Conservation (phyloP, 2,113 vertebrate species). For the Pelobates fuscus region DNA sequence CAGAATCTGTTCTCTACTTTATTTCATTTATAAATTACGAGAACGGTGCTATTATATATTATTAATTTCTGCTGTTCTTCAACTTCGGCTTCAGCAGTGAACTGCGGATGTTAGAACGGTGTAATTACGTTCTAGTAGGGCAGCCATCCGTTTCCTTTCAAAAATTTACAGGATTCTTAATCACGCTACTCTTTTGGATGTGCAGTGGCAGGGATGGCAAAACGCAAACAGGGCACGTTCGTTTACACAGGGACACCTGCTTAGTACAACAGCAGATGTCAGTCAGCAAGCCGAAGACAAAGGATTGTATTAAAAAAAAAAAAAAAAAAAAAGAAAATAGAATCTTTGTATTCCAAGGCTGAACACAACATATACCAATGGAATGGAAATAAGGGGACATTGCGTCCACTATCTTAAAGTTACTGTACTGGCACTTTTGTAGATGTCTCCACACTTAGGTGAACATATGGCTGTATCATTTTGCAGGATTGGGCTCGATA, state of each 20-base stretch:
- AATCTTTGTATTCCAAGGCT: constrained; percentile 61
- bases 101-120: constrained; percentile 92
- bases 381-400: constrained; percentile 49
- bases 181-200: constrained; percentile 98
- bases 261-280: constrained; percentile 99
- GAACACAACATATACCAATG: constrained; percentile 53
- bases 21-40: constrained; percentile 99
- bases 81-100: constrained; percentile 80
- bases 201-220: constrained; percentile 87
- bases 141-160: constrained; percentile 99
- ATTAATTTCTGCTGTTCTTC: constrained; percentile 95
- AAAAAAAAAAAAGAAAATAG: constrained; percentile 65
- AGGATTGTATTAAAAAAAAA: constrained; percentile 58
- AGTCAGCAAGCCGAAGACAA: constrained; percentile 92
- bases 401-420: constrained; percentile 17
- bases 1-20: constrained; percentile 89
- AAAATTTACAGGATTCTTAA: constrained; percentile 99
- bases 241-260: constrained; percentile 99
- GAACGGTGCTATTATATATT: constrained; percentile 97
- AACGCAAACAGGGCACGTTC: constrained; percentile 98
- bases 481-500: too few relatives aligned
- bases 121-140: constrained; percentile 99
- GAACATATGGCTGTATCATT: too few relatives aligned
- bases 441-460: too few relatives aligned
- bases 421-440: background rate